Percentiles rank a stretch among this genome's conserved stretches.
phyloP scores from a whole-genome alignment of 1,140 invertebrate genomes.

The Achatina immaculata region DNA sequence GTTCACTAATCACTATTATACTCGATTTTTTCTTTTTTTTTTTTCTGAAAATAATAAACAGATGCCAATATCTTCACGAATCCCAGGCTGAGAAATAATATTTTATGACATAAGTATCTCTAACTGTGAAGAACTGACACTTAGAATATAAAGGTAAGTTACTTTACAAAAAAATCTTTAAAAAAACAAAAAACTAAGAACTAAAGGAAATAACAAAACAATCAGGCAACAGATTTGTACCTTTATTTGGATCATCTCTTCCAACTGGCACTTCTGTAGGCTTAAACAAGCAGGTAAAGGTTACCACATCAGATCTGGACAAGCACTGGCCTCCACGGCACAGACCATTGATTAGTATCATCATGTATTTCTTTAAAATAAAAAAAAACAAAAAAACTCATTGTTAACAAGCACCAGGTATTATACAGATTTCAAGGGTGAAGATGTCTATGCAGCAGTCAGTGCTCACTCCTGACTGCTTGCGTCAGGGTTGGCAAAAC shows the following conservation, averaged over 20 bases:
- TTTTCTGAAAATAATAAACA: no score
- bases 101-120: no score
- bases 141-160: no score
- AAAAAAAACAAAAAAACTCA: conserved; percentile 20
- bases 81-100: no score
- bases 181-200: background rate
- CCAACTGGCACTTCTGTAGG: conserved; percentile 59
- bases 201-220: background rate
- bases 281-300: conserved; percentile 78
- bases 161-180: no score
- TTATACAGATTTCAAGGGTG: background rate
- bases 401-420: background rate
- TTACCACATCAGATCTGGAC: conserved; percentile 73
- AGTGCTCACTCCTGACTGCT: no score
- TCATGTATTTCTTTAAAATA: conserved; percentile 66
- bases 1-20: no score
- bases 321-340: conserved; percentile 67
- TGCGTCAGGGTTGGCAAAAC: no score
- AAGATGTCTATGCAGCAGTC: no score
- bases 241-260: background rate
- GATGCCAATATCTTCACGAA: no score
- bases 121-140: no score
- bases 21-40: no score
- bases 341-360: conserved; percentile 68
- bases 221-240: background rate